Base-by-base conservation (phyloP, 2,797 vertebrate genomes). In the Valencia hispanica region DNA sequence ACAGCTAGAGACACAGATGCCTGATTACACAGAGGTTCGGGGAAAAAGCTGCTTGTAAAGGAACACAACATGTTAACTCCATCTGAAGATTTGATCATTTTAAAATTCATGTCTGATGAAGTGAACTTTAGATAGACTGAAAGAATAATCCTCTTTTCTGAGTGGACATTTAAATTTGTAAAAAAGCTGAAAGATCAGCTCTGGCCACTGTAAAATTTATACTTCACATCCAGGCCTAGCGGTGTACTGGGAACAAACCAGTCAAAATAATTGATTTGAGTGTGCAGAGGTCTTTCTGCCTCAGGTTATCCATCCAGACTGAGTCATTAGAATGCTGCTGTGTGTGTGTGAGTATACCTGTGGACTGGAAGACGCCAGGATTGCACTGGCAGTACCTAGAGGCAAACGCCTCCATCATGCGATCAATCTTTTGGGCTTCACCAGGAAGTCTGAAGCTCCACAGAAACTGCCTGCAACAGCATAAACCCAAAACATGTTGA, bases 351-450 rank as follows among this genome's bases (percentile, higher is more conserved):
- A 72, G 50, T 59, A 78, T 92, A 96, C 98, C 98, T 96, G 98
- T 98, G 89, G 97, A 99, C 94, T 99, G 98, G 95, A 99, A 99
- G 92, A 99, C 98, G 36, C 98, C 98, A 0, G 96, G 96, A 91
- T 99, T 99, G 93, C 98, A 99, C 75, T 98, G 96, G 91, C 98
- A 99, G 92, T 99, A 99, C 77, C 98, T 97, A 17, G 97, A 96
- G 53, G 98, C 97, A 51, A 99, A 99, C 8, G 95, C 97, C 88
- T 98, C 97, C 97, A 98, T 98, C 97, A 98, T 98, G 25, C 97
- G 95, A 93, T 98, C 97, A 63, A 98, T 98, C 90, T 98, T 98
- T 95, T 98, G 97, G 17, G 97, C 97, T 90, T 98, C 97, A 41
- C 97, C 97, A 0, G 97, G 97, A 73, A 98, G 95, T 83, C 97